Base-by-base conservation (phyloP, 1,140 invertebrate species). In the Contarinia nasturtii region DNA sequence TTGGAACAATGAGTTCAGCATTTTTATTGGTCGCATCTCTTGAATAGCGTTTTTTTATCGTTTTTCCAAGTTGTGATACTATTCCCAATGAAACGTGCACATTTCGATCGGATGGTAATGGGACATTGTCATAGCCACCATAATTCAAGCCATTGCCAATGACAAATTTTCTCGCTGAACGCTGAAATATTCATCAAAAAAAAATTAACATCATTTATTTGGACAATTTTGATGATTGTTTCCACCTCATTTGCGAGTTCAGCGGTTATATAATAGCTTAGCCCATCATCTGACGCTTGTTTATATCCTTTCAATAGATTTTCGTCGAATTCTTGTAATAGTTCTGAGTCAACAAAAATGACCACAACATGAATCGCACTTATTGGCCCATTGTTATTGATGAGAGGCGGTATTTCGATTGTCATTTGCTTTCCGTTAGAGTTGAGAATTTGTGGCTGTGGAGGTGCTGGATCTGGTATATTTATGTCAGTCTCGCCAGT, bases 251-350 rank as follows among this genome's bases (percentile, higher is more conserved):
- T 69, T 42, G 72, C 68, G 47, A 91, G 66, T 61, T 86, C 78
- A 1, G 78, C 87, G 17, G 86, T 74, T 27, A 89, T 76, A 53
- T 91, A 91, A 59, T 84, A 89, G 14, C 75, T 73, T 5, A 79
- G 55, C 12, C 72, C 76, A 51, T 73, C 69, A 51, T 66, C 67
- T 46, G 59, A 61, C 2, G 76, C 75, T 56, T 71, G 67, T 54
- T 69, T 54, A 60, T 74, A 81, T 54, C 75, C 70, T 18, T 74
- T 70, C 15, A 70, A 59, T 37, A 75, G 67, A 49, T 54, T 50
- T 8, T 46, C 49, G 45, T 63, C 59, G 19, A 80, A 77, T 2
- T 68, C 65, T 54, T 72, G 71, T 48, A 70, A 69, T 44, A 71
- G 66, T 20, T 72, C 61, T 53, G 75, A 70, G 57, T 84, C 73